Evolutionary conservation across 2,797 vertebrate genomes (phyloP), one percentile per base, ranked within the genome.

Genomic region (Gila robusta): DNA sequence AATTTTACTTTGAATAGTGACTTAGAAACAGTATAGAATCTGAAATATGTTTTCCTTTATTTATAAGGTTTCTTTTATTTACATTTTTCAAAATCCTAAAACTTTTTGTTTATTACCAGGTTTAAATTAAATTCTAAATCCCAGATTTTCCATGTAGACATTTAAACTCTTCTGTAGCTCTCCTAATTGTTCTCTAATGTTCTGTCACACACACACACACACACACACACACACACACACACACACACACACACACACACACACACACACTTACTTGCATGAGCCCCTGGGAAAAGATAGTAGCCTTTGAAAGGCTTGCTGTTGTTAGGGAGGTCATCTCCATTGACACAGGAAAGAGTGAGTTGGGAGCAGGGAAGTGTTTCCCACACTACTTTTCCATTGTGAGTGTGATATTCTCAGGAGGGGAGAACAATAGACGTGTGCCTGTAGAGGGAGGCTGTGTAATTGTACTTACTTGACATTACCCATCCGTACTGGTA

Each of bases 371-470:
- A 56, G 89, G 90, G 91, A 91, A 90, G 93, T 94, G 93, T 96
- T 98, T 98, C 97, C 96, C 97, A 97, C 97, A 97, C 96, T 93
- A 89, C 91, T 92, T 91, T 88, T 91, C 95, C 92, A 95, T 97
- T 96, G 95, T 94, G 86, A 35, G 93, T 92, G 91, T 90, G 88
- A 95, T 95, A 93, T 94, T 96, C 94, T 94, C 89, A 0, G 89
- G 73, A 90, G 70, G 74, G 26, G 10, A 59, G 86, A 95, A 95
- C 95, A 97, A 96, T 94, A 93, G 95, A 97, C 95, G 96, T 96
- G 97, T 98, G 97, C 95, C 96, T 92, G 92, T 90, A 91, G 82
- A 92, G 91, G 92, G 90, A 93, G 91, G 91, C 92, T 91, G 90
- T 74, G 74, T 67, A 74, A 87, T 85, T 84, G 78, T 84, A 85